Conservation (phyloP, 2,888 invertebrate species). For the Candidula unifasciata region DNA sequence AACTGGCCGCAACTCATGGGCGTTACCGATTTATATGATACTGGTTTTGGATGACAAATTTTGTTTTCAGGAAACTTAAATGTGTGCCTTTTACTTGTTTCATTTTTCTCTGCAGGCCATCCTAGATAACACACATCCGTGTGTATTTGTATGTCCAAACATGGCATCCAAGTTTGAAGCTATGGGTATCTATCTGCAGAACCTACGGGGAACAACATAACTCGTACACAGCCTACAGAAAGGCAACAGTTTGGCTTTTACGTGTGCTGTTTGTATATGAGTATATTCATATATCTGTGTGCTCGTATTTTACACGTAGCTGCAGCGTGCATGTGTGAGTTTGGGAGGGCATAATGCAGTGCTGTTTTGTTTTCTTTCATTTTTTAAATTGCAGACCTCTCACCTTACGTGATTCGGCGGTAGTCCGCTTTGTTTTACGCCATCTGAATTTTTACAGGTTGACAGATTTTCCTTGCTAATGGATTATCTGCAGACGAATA, state of each 20-base stretch:
- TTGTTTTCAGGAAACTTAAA: too few species aligned
- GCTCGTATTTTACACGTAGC: not conserved
- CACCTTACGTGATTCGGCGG: not conserved
- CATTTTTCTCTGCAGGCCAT: not conserved
- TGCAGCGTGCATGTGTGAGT: constrained; percentile 19
- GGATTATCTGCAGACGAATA: too few species aligned
- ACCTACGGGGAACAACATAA: not conserved
- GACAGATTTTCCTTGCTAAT: too few species aligned
- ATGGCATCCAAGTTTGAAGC: not conserved
- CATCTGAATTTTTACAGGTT: too few species aligned
- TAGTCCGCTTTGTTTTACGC: too few species aligned
- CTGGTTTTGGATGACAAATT: too few species aligned
- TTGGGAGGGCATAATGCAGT: not conserved
- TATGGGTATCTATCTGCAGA: not conserved
- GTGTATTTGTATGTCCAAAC: not conserved
- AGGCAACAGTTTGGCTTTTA: not conserved
- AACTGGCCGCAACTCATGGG: too few species aligned
- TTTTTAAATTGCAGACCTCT: constrained; percentile 9
- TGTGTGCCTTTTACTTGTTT: not conserved
- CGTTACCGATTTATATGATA: too few species aligned
- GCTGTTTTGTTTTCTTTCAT: not conserved
- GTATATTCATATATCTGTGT: constrained; percentile 7
- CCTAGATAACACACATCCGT: not conserved
- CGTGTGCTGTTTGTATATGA: not conserved
- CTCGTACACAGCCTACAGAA: not conserved